These are phyloP conservation scores for Myrmecophaga tridactyla DNA, from an alignment of 2,113 vertebrate species.

Conservation along the genomic window DNA sequence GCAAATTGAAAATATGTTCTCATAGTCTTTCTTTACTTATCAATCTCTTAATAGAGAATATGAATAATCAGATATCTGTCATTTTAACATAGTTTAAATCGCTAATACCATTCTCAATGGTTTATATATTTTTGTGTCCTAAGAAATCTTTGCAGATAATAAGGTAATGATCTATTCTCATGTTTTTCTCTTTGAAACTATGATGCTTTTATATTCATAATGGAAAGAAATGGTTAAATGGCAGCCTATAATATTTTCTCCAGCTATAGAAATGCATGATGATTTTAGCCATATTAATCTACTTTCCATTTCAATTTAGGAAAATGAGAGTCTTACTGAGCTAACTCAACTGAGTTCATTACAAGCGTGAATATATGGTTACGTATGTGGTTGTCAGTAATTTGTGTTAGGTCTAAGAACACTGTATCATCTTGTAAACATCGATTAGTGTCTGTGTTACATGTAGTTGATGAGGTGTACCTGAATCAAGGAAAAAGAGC, in stretches of 20 bases:
- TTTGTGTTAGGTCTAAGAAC: background rate
- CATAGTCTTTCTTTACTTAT: background rate
- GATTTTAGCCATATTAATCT: background rate
- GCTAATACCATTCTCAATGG: background rate
- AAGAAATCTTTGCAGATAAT: background rate
- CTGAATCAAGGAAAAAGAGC: background rate
- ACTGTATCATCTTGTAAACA: background rate
- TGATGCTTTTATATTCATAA: background rate
- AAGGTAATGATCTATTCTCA: background rate
- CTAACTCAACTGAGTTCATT: background rate
- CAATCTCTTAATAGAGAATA: background rate
- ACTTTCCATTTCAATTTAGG: background rate
- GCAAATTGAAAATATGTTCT: background rate
- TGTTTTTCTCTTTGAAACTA: background rate
- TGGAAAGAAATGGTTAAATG: background rate
- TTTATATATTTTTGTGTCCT: background rate
- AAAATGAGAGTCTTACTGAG: background rate
- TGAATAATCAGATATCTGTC: background rate
- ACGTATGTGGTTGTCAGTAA: background rate
- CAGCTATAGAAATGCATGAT: background rate
- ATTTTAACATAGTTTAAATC: background rate
- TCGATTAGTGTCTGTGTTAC: background rate
- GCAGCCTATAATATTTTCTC: background rate
- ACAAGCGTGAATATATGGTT: background rate
- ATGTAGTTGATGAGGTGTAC: background rate